Conservation (phyloP, 2,113 vertebrate species). For the Pluvialis apricaria region DNA sequence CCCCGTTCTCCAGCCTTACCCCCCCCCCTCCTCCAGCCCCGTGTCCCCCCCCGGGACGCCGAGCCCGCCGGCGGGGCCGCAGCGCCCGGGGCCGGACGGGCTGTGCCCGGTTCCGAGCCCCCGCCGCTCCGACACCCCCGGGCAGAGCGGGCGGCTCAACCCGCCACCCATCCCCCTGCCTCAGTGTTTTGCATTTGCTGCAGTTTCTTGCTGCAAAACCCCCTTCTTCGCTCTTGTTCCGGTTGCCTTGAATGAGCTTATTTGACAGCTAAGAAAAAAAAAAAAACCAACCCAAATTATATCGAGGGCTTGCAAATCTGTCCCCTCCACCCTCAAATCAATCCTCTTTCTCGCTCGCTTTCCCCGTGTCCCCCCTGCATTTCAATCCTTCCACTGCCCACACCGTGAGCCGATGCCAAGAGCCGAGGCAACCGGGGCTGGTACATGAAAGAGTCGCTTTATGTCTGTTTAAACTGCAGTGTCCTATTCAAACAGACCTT, state of each 20-base stretch:
- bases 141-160: neutral
- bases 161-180: neutral
- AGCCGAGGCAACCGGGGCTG: conserved; percentile 58
- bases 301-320: conserved; percentile 8
- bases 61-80: neutral
- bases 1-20: neutral
- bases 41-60: too few relatives aligned
- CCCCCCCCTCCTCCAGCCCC: too few relatives aligned
- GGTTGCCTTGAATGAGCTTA: conserved; percentile 40
- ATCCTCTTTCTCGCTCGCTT: neutral
- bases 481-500: conserved; percentile 15
- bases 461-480: conserved; percentile 42
- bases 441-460: conserved; percentile 68
- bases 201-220: conserved; percentile 22
- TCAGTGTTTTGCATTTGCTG: neutral
- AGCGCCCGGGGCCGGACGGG: neutral
- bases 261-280: conserved; percentile 35
- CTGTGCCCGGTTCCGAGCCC: neutral
- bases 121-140: neutral
- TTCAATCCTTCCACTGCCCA: conserved; percentile 56
- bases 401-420: conserved; percentile 37
- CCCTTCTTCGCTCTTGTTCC: neutral
- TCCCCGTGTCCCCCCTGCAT: conserved; percentile 26
- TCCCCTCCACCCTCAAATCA: conserved; percentile 21
- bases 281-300: too few relatives aligned